Evolutionary conservation across 1,140 invertebrate species (phyloP).

Genomic region (Coboldia fuscipes): DNA sequence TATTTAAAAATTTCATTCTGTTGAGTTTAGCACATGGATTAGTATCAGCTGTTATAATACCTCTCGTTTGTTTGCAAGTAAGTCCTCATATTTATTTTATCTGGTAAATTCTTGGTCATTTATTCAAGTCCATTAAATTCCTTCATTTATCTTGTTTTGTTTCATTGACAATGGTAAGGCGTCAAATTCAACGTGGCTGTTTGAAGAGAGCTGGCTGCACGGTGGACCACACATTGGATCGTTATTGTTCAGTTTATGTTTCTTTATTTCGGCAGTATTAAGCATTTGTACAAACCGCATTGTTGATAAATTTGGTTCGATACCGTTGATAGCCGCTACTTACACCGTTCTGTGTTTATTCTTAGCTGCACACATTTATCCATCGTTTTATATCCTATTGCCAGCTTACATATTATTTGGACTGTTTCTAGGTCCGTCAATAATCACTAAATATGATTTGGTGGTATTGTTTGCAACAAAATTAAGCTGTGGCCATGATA

Average conservation of each 20-base stretch:
- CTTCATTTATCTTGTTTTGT: not conserved
- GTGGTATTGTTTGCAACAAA: slow-evolving; percentile 33
- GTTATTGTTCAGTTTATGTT: slow-evolving; percentile 27
- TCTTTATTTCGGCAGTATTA: slow-evolving; percentile 27
- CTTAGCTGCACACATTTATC: slow-evolving; percentile 32
- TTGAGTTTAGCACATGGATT: slow-evolving; percentile 32
- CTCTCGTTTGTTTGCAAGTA: slow-evolving; percentile 32
- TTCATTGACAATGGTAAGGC: slow-evolving; percentile 6
- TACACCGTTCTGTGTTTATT: slow-evolving; percentile 30
- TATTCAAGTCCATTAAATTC: too few species aligned
- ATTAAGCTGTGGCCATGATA: slow-evolving; percentile 26
- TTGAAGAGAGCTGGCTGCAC: slow-evolving; percentile 16
- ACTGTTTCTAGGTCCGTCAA: slow-evolving; percentile 26
- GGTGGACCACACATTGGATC: slow-evolving; percentile 26
- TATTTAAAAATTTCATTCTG: slow-evolving; percentile 28
- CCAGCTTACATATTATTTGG: slow-evolving; percentile 34
- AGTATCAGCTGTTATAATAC: slow-evolving; percentile 31
- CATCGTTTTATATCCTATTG: slow-evolving; percentile 31
- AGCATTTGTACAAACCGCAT: slow-evolving; percentile 28
- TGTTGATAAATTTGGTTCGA: slow-evolving; percentile 29
- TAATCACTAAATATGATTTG: slow-evolving; percentile 28
- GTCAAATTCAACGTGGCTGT: slow-evolving; percentile 24
- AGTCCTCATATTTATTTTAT: not conserved
- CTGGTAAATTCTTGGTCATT: not conserved
- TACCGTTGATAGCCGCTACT: slow-evolving; percentile 23